Percentiles rank a stretch among this genome's conserved stretches.
Conservation (phyloP, 2,888 invertebrate species). For the Cyrtodaria siliqua region DNA sequence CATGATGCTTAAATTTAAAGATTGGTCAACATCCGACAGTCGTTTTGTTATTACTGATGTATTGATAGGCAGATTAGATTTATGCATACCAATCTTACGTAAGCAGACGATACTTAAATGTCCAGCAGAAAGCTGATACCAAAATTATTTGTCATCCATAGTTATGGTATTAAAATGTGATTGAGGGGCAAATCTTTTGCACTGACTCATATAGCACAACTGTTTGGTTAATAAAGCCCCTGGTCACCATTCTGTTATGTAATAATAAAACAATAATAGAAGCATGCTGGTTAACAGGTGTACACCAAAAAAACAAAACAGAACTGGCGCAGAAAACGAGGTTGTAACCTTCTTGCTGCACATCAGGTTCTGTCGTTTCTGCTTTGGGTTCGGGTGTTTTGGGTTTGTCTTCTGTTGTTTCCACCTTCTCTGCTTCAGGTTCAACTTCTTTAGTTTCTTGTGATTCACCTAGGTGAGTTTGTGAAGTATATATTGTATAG, state of each 20-base stretch:
- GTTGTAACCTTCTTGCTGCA: conserved; percentile 20
- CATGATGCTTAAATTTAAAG: no score
- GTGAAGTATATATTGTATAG: background rate
- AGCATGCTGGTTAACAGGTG: no score
- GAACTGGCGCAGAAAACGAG: background rate
- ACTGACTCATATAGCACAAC: no score
- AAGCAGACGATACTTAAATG: no score
- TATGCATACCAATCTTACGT: no score
- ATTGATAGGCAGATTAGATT: no score
- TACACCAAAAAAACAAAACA: background rate
- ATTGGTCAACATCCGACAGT: no score
- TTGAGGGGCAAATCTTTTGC: background rate
- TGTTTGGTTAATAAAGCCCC: no score
- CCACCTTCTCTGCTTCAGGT: conserved; percentile 31
- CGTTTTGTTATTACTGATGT: no score
- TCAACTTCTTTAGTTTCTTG: no score
- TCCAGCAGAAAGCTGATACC: background rate
- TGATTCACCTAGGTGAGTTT: conserved; percentile 17
- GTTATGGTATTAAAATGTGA: background rate
- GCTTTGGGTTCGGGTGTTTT: conserved; percentile 26
- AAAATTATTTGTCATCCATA: background rate
- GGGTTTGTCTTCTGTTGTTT: conserved; percentile 35
- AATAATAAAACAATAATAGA: no score
- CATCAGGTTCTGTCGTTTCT: conserved; percentile 15
- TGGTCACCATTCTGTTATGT: no score